Percentiles rank a stretch among this genome's conserved stretches.
phyloP scores from a whole-genome alignment of 2,888 invertebrate genomes.

The Frankliniella intonsa region DNA sequence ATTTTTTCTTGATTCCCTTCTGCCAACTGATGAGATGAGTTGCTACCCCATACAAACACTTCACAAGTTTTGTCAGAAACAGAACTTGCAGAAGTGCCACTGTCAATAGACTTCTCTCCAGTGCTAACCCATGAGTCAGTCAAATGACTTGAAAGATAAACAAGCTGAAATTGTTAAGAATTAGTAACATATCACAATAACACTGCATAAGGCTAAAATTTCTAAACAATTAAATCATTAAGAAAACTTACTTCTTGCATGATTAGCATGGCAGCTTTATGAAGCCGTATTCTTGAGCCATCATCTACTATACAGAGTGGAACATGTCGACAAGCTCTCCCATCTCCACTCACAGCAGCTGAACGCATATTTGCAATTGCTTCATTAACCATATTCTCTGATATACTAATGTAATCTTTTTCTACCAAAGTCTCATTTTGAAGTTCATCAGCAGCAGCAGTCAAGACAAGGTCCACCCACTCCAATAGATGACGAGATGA shows the following conservation, averaged over 20 bases:
- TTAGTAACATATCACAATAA: not conserved
- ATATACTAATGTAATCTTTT: not conserved
- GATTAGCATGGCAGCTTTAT: slow-evolving; percentile 53
- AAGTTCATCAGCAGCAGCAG: slow-evolving; percentile 34
- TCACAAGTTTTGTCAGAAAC: slow-evolving; percentile 47
- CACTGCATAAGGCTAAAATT: too few species aligned
- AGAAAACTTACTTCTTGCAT: slow-evolving; percentile 48
- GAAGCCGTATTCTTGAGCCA: slow-evolving; percentile 45
- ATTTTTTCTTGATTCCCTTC: slow-evolving; percentile 59
- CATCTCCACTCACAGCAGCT: slow-evolving; percentile 33
- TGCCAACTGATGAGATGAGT: slow-evolving; percentile 59
- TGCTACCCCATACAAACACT: slow-evolving; percentile 62
- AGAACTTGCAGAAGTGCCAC: slow-evolving; percentile 1
- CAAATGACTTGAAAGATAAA: not conserved
- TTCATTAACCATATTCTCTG: slow-evolving; percentile 21
- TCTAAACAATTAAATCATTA: not conserved
- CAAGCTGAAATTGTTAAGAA: slow-evolving; percentile 4
- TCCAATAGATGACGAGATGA: slow-evolving; percentile 56
- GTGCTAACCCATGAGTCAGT: slow-evolving; percentile 5
- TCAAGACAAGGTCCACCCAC: slow-evolving; percentile 51
- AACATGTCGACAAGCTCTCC: slow-evolving; percentile 35
- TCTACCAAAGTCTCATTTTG: slow-evolving; percentile 1
- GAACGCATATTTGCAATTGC: slow-evolving; percentile 34
- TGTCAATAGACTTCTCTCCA: slow-evolving; percentile 1
- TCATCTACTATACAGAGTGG: slow-evolving; percentile 33